phyloP scores from a whole-genome alignment of 2,797 vertebrate species.

The Spinus pinus region DNA sequence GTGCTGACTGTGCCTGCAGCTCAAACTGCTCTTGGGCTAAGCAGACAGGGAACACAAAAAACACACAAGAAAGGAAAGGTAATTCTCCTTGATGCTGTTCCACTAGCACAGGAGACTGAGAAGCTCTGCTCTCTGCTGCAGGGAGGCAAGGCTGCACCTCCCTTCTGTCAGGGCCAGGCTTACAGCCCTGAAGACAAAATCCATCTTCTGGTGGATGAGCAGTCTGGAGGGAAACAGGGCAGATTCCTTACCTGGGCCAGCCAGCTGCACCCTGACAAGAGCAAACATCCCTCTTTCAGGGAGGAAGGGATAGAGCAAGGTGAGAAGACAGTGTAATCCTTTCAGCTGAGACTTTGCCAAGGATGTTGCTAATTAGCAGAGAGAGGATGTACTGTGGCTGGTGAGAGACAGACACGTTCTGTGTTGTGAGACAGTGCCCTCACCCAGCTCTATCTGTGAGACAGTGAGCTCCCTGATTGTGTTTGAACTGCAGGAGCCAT shows the following conservation, averaged over 20 bases:
- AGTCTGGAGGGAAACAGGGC: background rate
- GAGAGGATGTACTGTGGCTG: conserved; percentile 5
- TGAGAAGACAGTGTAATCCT: conserved; percentile 40
- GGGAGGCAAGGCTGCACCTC: background rate
- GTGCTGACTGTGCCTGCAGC: background rate
- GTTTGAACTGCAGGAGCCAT: background rate
- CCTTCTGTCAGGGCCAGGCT: background rate
- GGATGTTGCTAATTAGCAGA: conserved; percentile 51
- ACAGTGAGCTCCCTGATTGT: background rate
- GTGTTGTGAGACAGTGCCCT: conserved; percentile 22
- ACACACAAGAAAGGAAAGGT: background rate
- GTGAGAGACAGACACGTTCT: conserved; percentile 44
- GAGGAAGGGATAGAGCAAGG: background rate
- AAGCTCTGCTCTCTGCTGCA: background rate
- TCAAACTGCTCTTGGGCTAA: background rate
- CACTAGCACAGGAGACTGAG: background rate
- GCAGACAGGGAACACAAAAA: background rate
- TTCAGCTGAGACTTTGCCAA: conserved; percentile 29
- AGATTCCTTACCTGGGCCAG: background rate
- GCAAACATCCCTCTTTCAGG: background rate
- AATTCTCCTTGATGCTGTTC: background rate
- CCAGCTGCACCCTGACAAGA: background rate
- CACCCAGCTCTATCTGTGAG: conserved; percentile 14
- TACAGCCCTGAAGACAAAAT: background rate
- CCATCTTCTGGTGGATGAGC: background rate